phyloP scores from a whole-genome alignment of 2,888 invertebrate species.

The Microctonus brassicae region DNA sequence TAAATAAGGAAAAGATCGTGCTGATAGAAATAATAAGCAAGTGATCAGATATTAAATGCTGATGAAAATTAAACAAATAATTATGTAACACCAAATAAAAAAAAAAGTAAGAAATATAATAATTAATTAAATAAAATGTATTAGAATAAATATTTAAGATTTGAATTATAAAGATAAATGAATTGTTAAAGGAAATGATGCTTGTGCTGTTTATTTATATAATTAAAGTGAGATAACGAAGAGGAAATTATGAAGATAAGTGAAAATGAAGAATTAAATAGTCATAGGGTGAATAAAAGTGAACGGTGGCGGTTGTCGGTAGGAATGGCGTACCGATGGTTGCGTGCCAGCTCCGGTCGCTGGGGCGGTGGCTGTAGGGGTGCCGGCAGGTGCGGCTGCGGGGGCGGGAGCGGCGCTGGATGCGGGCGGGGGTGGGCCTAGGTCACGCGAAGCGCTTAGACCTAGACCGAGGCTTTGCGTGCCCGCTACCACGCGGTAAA shows the following conservation, averaged over 20 bases:
- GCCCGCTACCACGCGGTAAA: slow-evolving; percentile 83
- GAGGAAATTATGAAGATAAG: not conserved
- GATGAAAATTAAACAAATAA: no score
- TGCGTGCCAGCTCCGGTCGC: slow-evolving; percentile 61
- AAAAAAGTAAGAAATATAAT: no score
- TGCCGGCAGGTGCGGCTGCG: slow-evolving; percentile 54
- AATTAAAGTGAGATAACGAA: no score
- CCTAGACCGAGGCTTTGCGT: slow-evolving; percentile 83
- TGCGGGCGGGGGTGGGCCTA: slow-evolving; percentile 70
- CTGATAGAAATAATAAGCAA: no score
- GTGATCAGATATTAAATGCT: no score
- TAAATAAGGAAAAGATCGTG: no score
- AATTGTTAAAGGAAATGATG: not conserved
- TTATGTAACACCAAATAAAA: no score
- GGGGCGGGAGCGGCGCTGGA: slow-evolving; percentile 50
- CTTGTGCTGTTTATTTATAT: no score
- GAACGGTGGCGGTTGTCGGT: slow-evolving; percentile 56
- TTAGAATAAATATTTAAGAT: slow-evolving; percentile 2
- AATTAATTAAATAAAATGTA: not conserved
- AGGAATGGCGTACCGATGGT: slow-evolving; percentile 69
- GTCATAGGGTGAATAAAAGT: not conserved
- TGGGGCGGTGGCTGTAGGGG: slow-evolving; percentile 56
- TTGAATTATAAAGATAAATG: not conserved
- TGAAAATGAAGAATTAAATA: not conserved
- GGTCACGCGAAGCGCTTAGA: slow-evolving; percentile 73